Base-by-base conservation (phyloP, 2,797 vertebrate genomes). In the Podarcis lilfordi region DNA sequence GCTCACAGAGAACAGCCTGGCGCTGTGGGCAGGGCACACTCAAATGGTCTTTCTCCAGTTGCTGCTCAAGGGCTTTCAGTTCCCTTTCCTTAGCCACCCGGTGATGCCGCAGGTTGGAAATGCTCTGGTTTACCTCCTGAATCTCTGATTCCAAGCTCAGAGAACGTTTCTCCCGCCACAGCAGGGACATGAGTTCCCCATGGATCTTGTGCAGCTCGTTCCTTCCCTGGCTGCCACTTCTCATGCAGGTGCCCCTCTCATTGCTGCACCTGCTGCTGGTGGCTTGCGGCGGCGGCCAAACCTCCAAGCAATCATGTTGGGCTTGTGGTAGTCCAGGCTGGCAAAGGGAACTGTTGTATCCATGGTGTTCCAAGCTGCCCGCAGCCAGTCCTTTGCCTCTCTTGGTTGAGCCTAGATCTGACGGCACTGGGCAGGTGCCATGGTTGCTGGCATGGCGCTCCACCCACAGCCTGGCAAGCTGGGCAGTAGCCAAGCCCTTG, bases 141-240 rank as follows among this genome's bases (percentile, higher is more conserved):
- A 94, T 10, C 72, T 95, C 91, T 43, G 35, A 0, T 0, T 0
- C 2, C 85, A 95, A 86, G 25, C 71, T 0, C 0, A 82, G 78
- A 0, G 4, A 93, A 32, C 59, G 1, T 15, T 94, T 84, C 3
- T 72, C 8, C 0, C 8, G 3, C 83, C 82, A 92, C 40, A 88
- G 77, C 71, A 95, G 80, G 43, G 71, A 84, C 87, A 89, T 89
- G 86, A 96, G 89, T 43, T 96, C 91, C 59, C 93, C 86, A 29
- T 0, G 79, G 61, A 80, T 89, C 64, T 94, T 85, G 82, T 0
- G 19, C 37, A 94, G 88, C 82, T 0, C 50, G 6, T 76, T 71
- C 82, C 0, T 15, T 71, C 86, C 45, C 27, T 77, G 72, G 5
- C 0, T 2, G 0, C 86, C 0, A 0, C 29, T 68, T 32, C 45